Percentiles rank a stretch among this genome's conserved stretches.
phyloP scores from a whole-genome alignment of 2,888 invertebrate species.

The Phragmatobia fuliginosa region DNA sequence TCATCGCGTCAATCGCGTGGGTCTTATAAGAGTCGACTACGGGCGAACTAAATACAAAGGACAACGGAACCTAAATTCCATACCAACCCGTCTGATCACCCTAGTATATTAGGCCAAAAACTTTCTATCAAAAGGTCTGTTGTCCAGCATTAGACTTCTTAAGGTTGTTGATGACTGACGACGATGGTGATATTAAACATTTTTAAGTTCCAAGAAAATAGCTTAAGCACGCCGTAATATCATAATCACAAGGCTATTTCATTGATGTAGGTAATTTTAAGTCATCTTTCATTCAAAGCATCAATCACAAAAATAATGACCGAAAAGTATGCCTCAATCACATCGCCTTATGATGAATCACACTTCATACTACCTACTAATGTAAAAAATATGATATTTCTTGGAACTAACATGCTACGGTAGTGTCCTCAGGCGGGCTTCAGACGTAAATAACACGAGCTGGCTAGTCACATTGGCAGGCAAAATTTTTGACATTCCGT shows the following conservation, averaged over 20 bases:
- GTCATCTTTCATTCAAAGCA: constrained; percentile 9
- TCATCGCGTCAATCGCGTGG: no score
- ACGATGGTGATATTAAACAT: not conserved
- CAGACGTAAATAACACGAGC: constrained; percentile 51
- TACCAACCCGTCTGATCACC: no score
- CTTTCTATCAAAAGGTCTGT: no score
- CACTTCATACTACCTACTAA: constrained; percentile 8
- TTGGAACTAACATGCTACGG: constrained; percentile 35
- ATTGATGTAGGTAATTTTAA: constrained; percentile 4
- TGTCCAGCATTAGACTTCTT: no score
- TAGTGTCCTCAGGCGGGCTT: constrained; percentile 59
- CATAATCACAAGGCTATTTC: constrained; percentile 1
- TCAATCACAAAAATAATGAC: constrained; percentile 34
- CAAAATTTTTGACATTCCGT: constrained; percentile 83
- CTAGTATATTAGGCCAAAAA: no score
- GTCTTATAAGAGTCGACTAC: no score
- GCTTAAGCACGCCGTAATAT: not conserved
- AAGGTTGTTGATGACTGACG: no score
- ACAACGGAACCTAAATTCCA: no score
- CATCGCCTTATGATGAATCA: constrained; percentile 41
- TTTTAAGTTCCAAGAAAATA: not conserved
- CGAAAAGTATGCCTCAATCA: constrained; percentile 27
- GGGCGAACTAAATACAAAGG: no score
- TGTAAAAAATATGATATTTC: constrained; percentile 39
- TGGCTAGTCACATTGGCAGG: constrained; percentile 72